Evolutionary conservation across 2,797 vertebrate species (phyloP), one percentile per base, ranked within the genome.

Genomic region (Petrocephalus sullivani): DNA sequence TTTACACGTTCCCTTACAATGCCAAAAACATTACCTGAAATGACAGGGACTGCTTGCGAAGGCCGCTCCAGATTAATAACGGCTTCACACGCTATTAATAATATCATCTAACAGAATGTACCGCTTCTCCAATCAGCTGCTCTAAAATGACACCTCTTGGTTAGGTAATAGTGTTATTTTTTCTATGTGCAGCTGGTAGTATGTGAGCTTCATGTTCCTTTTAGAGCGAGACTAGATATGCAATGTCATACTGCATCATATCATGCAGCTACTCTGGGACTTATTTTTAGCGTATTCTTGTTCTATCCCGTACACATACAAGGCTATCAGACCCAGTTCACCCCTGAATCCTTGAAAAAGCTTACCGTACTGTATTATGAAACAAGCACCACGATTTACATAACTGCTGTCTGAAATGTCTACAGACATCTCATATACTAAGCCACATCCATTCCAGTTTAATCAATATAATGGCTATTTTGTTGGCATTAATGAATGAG

Each of bases 231-330:
- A 78, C 71, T 78, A 6, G 71, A 78, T 78, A 78, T 78, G 71
- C 71, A 49, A 46, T 78, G 71, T 78, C 71, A 78, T 78, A 78
- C 19, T 46, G 71, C 71, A 78, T 41, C 71, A 78, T 78, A 78
- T 78, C 71, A 78, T 46, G 41, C 71, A 78, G 16, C 71, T 78
- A 78, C 71, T 78, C 37, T 9, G 71, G 14, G 71, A 78, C 41
- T 78, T 78, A 78, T 78, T 78, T 78, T 78, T 78, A 23, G 23
- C 23, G 28, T 85, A 10, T 16, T 28, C 28, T 16, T 49, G 58
- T 41, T 64, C 75, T 28, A 46, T 19, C 16, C 21, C 8, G 19
- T 28, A 23, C 46, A 78, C 58, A 60, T 19, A 87, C 21, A 78
- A 78, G 71, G 71, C 16, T 78, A 46, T 19, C 14, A 78, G 71